A percentile compares a stretch with the other conserved stretches of the same genome.
phyloP scores from a whole-genome alignment of 2,888 invertebrate species.

The Megaustenia siamemsis region DNA sequence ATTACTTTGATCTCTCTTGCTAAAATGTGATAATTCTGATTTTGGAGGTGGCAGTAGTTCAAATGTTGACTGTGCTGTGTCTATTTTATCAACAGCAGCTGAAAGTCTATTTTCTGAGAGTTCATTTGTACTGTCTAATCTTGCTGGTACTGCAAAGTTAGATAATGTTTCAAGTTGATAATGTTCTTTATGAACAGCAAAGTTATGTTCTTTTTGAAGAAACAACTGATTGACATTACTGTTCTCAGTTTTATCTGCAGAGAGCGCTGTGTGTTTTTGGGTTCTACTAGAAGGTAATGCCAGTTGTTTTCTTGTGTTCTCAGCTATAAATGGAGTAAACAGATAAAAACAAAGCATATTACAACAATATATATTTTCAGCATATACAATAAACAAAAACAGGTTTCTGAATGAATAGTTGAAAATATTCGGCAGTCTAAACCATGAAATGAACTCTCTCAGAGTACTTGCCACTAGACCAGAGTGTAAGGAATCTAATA shows the following conservation, averaged over 20 bases:
- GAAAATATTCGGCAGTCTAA: too few species aligned
- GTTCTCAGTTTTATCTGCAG: neutral
- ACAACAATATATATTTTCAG: too few species aligned
- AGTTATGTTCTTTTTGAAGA: neutral
- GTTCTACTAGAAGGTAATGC: neutral
- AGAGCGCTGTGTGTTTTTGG: neutral
- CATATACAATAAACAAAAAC: too few species aligned
- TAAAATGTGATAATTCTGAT: neutral
- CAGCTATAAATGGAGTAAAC: neutral
- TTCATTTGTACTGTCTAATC: neutral
- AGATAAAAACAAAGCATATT: too few species aligned
- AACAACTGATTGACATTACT: neutral
- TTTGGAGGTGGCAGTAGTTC: conserved; percentile 44
- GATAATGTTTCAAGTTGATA: neutral
- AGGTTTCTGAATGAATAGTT: too few species aligned
- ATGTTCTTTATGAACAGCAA: neutral
- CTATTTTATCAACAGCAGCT: neutral
- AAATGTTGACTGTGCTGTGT: conserved; percentile 8
- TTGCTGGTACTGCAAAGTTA: neutral
- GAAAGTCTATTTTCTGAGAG: neutral
- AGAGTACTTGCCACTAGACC: too few species aligned
- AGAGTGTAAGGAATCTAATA: too few species aligned
- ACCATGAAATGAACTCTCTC: too few species aligned
- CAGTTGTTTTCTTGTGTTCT: neutral
- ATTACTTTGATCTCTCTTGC: neutral